A percentile compares a stretch with the other conserved stretches of the same genome.
Conservation (phyloP, 2,797 vertebrate genomes). For the Peromyscus melanophrys region DNA sequence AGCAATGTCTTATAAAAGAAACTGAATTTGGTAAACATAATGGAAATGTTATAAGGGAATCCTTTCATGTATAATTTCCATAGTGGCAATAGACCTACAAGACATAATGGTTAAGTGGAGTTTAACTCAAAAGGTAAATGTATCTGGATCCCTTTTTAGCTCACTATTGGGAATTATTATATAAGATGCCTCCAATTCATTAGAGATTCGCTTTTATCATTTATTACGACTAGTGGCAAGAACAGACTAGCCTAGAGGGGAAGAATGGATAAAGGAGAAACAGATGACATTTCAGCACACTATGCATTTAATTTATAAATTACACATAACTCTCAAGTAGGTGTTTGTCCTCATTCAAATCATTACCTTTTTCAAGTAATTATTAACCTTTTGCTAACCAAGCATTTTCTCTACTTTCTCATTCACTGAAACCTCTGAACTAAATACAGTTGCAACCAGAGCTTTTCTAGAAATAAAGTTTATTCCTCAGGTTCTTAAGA, state of each 20-base stretch:
- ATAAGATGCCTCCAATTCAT: constrained; percentile 63
- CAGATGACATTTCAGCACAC: constrained; percentile 70
- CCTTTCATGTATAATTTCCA: constrained; percentile 25
- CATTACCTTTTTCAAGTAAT: constrained; percentile 67
- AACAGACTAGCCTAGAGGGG: constrained; percentile 44
- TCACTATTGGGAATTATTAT: constrained; percentile 69
- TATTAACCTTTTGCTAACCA: constrained; percentile 63
- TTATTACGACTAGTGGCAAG: constrained; percentile 69
- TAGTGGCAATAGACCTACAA: constrained; percentile 36
- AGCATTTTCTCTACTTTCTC: background rate
- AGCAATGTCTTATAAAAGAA: constrained; percentile 2
- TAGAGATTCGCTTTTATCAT: constrained; percentile 63
- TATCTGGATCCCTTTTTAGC: background rate
- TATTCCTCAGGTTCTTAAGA: constrained; percentile 13
- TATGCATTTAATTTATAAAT: constrained; percentile 57
- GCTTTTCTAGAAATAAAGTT: constrained; percentile 51
- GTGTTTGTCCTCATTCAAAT: constrained; percentile 61
- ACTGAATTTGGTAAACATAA: constrained; percentile 38
- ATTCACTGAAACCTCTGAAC: constrained; percentile 52
- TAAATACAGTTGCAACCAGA: constrained; percentile 21
- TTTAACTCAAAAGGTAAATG: constrained; percentile 63
- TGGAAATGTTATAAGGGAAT: constrained; percentile 23
- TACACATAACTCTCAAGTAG: constrained; percentile 46
- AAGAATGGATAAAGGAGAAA: constrained; percentile 72
- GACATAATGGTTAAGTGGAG: constrained; percentile 15